phyloP scores from a whole-genome alignment of 2,888 invertebrate species.

The Pollenia labialis region DNA sequence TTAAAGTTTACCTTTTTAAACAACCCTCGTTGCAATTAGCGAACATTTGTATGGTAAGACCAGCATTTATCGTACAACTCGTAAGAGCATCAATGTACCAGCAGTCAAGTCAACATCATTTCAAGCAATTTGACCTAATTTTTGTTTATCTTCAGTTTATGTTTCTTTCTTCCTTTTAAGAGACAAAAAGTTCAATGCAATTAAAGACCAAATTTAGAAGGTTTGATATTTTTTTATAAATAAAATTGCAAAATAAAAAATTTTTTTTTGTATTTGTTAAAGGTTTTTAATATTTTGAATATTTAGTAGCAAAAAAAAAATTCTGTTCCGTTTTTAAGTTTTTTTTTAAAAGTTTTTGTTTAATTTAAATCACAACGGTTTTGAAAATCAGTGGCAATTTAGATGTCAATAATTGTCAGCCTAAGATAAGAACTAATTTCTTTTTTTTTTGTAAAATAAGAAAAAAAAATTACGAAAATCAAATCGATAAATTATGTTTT shows the following conservation, averaged over 20 bases:
- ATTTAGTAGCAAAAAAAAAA: constrained; percentile 7
- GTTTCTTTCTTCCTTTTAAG: constrained; percentile 7
- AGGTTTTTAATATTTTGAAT: constrained; percentile 34
- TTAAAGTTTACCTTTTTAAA: background rate
- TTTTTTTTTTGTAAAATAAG: constrained; percentile 3
- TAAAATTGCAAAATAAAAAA: background rate
- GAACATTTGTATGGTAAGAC: constrained; percentile 33
- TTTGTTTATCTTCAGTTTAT: constrained; percentile 40
- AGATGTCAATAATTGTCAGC: constrained; percentile 70
- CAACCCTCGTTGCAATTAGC: constrained; percentile 31
- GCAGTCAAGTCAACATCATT: constrained; percentile 41
- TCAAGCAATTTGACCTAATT: constrained; percentile 66
- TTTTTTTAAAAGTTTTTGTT: constrained; percentile 18
- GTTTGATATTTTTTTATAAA: constrained; percentile 19
- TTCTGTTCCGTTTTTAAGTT: background rate
- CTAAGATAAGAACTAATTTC: constrained; percentile 65
- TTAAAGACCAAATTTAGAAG: constrained; percentile 49
- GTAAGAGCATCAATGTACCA: constrained; percentile 20
- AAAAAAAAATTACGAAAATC: background rate
- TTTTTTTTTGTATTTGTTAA: background rate
- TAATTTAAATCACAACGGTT: background rate
- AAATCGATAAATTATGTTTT: background rate
- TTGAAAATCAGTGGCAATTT: constrained; percentile 65
- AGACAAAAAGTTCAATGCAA: constrained; percentile 43
- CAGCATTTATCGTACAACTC: constrained; percentile 9